Evolutionary conservation across 2,888 invertebrate species (phyloP).

Genomic region (Endotricha flammealis): DNA sequence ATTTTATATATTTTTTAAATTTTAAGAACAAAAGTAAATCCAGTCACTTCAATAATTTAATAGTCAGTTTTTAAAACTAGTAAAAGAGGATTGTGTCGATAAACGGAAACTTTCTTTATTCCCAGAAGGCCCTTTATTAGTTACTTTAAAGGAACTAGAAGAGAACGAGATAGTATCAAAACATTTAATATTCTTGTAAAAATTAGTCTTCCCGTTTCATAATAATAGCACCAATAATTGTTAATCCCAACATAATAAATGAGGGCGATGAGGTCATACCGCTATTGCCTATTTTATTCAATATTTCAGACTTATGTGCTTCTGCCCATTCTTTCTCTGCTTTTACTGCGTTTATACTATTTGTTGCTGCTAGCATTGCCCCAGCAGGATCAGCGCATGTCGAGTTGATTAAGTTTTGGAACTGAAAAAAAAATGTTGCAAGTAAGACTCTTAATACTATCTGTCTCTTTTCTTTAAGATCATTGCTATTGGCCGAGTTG

Average conservation of each 20-base stretch:
- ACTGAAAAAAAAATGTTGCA: constrained; percentile 45
- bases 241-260: constrained; percentile 19
- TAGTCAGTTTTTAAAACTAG: too few relatives aligned
- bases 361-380: constrained; percentile 22
- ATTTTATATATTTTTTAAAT: too few relatives aligned
- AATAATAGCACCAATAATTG: constrained; percentile 12
- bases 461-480: too few relatives aligned
- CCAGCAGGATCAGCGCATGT: constrained; percentile 41
- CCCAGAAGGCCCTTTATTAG: too few relatives aligned
- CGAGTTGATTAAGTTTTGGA: constrained; percentile 44
- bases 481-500: too few relatives aligned
- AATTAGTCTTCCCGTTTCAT: constrained; percentile 2
- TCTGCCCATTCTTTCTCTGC: constrained; percentile 43
- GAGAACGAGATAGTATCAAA: too few relatives aligned
- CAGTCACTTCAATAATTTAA: too few relatives aligned
- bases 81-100: too few relatives aligned
- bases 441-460: too few relatives aligned
- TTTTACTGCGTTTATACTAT: not conserved
- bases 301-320: constrained; percentile 41
- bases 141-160: too few relatives aligned
- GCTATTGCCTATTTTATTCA: constrained; percentile 33
- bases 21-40: too few relatives aligned
- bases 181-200: constrained; percentile 5
- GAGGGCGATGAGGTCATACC: constrained; percentile 32
- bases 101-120: too few relatives aligned